Base-by-base conservation (phyloP, 2,113 vertebrate genomes). In the Osmerus eperlanus region DNA sequence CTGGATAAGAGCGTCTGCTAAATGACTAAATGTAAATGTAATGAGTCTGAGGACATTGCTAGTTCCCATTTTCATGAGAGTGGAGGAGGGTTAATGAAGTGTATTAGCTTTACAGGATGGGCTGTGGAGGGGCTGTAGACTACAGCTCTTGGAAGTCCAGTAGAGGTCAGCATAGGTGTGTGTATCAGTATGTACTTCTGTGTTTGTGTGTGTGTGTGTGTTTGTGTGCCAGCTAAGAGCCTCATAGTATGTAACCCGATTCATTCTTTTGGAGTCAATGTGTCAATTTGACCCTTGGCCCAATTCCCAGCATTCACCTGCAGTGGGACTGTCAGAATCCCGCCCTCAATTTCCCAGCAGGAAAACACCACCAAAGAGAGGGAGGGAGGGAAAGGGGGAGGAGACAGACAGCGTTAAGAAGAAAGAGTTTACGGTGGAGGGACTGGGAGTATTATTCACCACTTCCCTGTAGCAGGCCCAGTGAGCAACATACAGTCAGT, bases 261-360 rank as follows among this genome's bases (percentile, higher is more conserved):
- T 80, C 77, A 68, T 70, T 64, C 47, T 68, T 3, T 41, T 70
- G n/a, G 77, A 78, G 76, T 80, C 80, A 84, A 67, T 77, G 77
- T 76, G 79, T 71, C 41, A 47, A 25, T 70, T 60, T 78, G 85
- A 89, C 83, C 89, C 86, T 86, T 91, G 90, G 87, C 89, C 80
- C 78, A 79, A 81, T 91, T 92, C 87, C 84, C 88, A 89, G 81
- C 70, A 83, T 91, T 90, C 91, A 93, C 92, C 92, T 92, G 91
- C 86, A 90, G 83, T 79, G 77, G 84, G 78, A 85, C 75, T 78
- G 77, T 79, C 85, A 87, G 72, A 68, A 51, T 79, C 70, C 72
- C 60, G 63, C 64, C 32, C 28, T 77, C 70, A 54, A 62, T 73
- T 73, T 71, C 75, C 67, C 60, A 75, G 72, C 64, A 78, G 75